Evolutionary conservation across 2,797 vertebrate genomes (phyloP), one percentile per base, ranked within the genome.

Genomic region (Oceanodroma leucorhoa): DNA sequence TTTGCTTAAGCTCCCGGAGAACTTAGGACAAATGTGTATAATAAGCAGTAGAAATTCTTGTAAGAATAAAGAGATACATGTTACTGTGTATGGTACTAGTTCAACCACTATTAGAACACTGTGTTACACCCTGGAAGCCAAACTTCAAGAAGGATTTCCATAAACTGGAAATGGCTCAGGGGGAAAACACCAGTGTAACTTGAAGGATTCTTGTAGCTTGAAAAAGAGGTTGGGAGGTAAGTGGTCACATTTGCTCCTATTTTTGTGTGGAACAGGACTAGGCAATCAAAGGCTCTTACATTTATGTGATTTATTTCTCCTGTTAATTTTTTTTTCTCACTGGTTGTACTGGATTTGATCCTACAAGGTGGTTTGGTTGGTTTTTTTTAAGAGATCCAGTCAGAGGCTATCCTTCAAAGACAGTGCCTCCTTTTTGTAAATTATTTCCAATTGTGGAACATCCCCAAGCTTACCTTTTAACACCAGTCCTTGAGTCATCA

Each of bases 61-160:
- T 26, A 58, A 66, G 69, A 77, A 72, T 9, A 17, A 76, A 60
- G 48, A 26, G 50, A 60, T 58, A 88, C 90, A 82, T 32, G 21
- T 55, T 50, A 43, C 67, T 55, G 43, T 62, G 40, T 67, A 66
- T 78, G 43, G 50, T 71, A 61, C 30, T 60, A 55, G 30, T 80
- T 71, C 41, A 69, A 50, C n/a, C 22, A 7, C 64, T 69, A 5
- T 30, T 86, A n/a, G 45, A 88, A 72, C 77, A 58, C 40, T 14
- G 6, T 36, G 67, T 66, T 50, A 57, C 0, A 0, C 7, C 3
- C 48, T 50, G 65, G 43, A 53, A 80, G 45, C 48, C 43, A 81
- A 17, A 66, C 43, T 57, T 41, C 21, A 34, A 11, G 27, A 40
- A 40, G 16, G 57, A 54, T 81, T 89, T 78, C 38, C 9, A 29